Evolutionary conservation across 2,797 vertebrate genomes (phyloP), one percentile per base, ranked within the genome.

Genomic region (Oryzias sinensis): DNA sequence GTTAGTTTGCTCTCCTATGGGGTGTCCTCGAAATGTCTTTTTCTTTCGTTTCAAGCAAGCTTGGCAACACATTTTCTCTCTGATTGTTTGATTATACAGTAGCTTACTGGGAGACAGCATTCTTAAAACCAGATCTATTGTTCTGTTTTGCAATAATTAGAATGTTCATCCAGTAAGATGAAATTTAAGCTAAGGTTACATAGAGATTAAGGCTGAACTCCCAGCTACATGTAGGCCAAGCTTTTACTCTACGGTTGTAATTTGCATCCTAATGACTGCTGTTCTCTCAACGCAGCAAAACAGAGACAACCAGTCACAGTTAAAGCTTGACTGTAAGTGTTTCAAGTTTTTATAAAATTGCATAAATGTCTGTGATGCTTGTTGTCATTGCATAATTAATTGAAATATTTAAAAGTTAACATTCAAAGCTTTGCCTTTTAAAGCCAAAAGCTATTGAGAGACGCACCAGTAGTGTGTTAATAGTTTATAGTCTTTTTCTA

Each of bases 111-210:
- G 60, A 54, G 60, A 53, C 55, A 55, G 62, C 67, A 42, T 79
- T 54, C 51, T 56, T 69, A 43, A 59, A 69, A 81, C 56, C 56
- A 22, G 14, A 22, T 48, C 53, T 69, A 74, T 82, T 87, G 82
- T 82, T 82, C 65, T 78, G 57, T 70, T 80, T 70, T 49, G 49
- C 65, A 60, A 55, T 85, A 81, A 86, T 84, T 85, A 83, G 65
- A 81, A 87, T 84, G 84, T 79, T 76, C 74, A 74, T 56, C 65
- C 64, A 68, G 46, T 24, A 45, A 77, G 62, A 73, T 18, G 18
- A 80, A 59, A 69, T 57, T 63, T 25, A n/a, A 81, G 76, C 75
- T 74, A 59, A 74, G 46, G 27, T 59, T 63, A 47, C 59, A 29
- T 18, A 22, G 62, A 68, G 70, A 68, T 70, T 79, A 70, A 67